Percentiles rank a stretch among this genome's conserved stretches.
Conservation (phyloP, 2,113 vertebrate genomes). For the Motacilla tschutschensis region DNA sequence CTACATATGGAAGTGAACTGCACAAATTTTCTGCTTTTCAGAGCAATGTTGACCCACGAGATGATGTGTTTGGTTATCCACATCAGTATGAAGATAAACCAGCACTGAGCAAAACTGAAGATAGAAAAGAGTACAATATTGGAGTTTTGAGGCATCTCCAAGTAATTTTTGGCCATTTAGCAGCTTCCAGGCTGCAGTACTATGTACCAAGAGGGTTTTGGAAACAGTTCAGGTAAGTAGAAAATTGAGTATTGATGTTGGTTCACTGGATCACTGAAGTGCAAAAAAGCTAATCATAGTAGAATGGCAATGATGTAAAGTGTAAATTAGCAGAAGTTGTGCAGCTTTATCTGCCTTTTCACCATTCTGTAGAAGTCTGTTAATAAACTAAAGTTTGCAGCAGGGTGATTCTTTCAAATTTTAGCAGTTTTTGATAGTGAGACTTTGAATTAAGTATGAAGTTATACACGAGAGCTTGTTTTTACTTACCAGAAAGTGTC, state of each 20-base stretch:
- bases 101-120: slow-evolving; percentile 91
- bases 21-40: slow-evolving; percentile 50
- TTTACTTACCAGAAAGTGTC: neutral
- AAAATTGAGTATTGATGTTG: neutral
- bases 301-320: neutral
- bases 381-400: neutral
- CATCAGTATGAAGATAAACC: slow-evolving; percentile 98
- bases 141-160: slow-evolving; percentile 97
- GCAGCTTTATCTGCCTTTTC: neutral
- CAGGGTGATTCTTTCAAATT: neutral
- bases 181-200: slow-evolving; percentile 95
- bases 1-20: neutral
- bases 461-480: neutral
- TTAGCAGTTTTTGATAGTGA: neutral
- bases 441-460: neutral
- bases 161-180: slow-evolving; percentile 97
- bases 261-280: neutral
- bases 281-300: neutral
- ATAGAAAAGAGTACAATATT: slow-evolving; percentile 98
- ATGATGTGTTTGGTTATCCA: slow-evolving; percentile 97
- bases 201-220: slow-evolving; percentile 98
- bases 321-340: neutral
- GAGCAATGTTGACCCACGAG: slow-evolving; percentile 95
- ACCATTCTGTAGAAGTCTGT: neutral
- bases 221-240: slow-evolving; percentile 95